These are phyloP conservation scores for Ptychochromis oligacanthus DNA, from an alignment of 2,113 vertebrate species.

Conservation along the genomic window DNA sequence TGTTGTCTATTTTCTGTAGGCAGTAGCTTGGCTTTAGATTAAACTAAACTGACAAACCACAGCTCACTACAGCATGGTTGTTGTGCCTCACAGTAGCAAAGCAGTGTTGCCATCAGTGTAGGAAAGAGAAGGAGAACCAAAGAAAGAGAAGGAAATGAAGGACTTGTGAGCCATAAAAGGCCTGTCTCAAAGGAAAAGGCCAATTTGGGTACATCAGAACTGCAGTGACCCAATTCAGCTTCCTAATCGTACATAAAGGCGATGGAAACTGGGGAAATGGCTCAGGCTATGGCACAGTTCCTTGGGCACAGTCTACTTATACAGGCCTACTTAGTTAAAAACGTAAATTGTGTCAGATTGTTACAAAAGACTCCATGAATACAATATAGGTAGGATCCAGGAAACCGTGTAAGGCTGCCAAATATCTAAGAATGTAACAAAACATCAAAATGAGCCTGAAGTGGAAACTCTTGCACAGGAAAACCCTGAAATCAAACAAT, in stretches of 20 bases:
- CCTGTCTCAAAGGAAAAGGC: constrained; percentile 74
- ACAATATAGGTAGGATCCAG: neutral
- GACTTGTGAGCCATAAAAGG: constrained; percentile 71
- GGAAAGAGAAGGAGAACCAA: constrained; percentile 41
- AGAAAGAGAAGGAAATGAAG: constrained; percentile 66
- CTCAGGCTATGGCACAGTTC: constrained; percentile 62
- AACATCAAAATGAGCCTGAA: neutral
- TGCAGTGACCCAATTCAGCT: constrained; percentile 71
- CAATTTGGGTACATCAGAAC: constrained; percentile 69
- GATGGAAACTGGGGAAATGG: constrained; percentile 66
- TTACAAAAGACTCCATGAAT: constrained; percentile 32
- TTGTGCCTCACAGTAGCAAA: constrained; percentile 43
- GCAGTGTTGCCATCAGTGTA: constrained; percentile 24
- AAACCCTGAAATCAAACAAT: neutral
- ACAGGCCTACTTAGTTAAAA: constrained; percentile 49
- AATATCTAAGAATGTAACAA: constrained; percentile 18
- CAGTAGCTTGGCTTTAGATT: constrained; percentile 28
- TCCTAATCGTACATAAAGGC: constrained; percentile 70
- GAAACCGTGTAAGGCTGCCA: neutral
- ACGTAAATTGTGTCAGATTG: constrained; percentile 50
- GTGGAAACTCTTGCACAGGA: neutral
- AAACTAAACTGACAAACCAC: constrained; percentile 47
- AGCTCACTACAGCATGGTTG: constrained; percentile 32
- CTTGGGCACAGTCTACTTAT: constrained; percentile 32
- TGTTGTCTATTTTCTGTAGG: constrained; percentile 10